Percentiles rank a stretch among this genome's conserved stretches.
These are phyloP conservation scores for Scaptomyza polygonia DNA, from an alignment of 2,888 invertebrate genomes.

Conservation along the genomic window DNA sequence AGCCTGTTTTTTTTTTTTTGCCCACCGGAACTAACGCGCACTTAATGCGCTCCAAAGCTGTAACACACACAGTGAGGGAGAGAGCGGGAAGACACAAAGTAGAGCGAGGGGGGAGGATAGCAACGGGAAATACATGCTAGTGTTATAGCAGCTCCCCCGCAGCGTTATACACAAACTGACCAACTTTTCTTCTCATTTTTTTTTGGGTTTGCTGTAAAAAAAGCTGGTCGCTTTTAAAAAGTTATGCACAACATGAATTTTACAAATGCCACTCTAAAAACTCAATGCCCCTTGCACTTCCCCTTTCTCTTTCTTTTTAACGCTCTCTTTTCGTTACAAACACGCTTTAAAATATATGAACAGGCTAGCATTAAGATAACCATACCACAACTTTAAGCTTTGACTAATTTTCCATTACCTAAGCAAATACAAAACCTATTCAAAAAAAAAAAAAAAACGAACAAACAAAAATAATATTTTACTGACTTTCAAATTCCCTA, in stretches of 20 bases:
- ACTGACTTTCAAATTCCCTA: too few relatives aligned
- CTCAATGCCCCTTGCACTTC: slow-evolving; percentile 2
- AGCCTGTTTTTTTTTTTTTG: neutral
- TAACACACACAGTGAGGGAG: neutral
- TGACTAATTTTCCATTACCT: too few relatives aligned
- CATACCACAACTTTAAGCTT: too few relatives aligned
- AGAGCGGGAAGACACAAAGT: slow-evolving; percentile 4
- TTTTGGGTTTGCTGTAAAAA: neutral
- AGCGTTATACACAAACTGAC: slow-evolving; percentile 10
- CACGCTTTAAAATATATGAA: too few relatives aligned
- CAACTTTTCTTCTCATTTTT: slow-evolving; percentile 41
- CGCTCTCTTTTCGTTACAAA: too few relatives aligned
- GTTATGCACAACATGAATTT: slow-evolving; percentile 60
- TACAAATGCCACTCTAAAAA: slow-evolving; percentile 44
- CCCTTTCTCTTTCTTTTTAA: neutral
- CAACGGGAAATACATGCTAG: neutral
- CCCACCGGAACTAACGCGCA: slow-evolving; percentile 45
- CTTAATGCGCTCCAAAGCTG: slow-evolving; percentile 48
- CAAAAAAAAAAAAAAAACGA: too few relatives aligned
- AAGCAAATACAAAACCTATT: too few relatives aligned
- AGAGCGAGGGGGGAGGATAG: neutral
- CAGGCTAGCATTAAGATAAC: too few relatives aligned
- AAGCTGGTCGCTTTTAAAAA: slow-evolving; percentile 56
- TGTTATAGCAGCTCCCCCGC: neutral
- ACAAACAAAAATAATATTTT: too few relatives aligned